Evolutionary conservation across 2,888 invertebrate species (phyloP), one percentile per base, ranked within the genome.

Genomic region (Heliconius charithonia): DNA sequence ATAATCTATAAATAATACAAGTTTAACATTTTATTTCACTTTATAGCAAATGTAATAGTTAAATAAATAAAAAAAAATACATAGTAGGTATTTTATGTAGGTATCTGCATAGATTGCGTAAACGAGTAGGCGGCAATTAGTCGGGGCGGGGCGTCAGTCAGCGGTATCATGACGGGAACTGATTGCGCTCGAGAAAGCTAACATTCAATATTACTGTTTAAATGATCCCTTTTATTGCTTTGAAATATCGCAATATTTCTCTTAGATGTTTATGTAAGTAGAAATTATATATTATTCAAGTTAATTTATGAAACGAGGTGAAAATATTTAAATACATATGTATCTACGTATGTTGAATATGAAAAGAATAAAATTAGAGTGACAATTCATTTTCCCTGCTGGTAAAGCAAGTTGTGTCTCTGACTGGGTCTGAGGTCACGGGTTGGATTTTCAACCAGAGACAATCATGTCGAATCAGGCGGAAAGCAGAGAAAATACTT

Each of bases 51-150:
- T 37, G 37, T 37, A 37, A 10, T 67, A 37, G 22, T 67, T 37
- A 12, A 22, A 67, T n/a, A 51, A 51, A 22, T 22, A 51, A 51
- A 51, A 51, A 22, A 22, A 51, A 51, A 74, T 65, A 63, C 45
- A 80, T 78, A 78, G 84, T n/a, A n/a, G n/a, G n/a, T 84, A 85
- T 86, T 87, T 84, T 69, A 27, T 45, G 25, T 67, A 86, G 87
- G 86, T 84, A 86, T 84, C 86, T 84, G 85, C 83, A 87, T 89
- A 89, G 90, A 89, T 79, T 83, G 81, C 81, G 83, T 86, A 92
- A 93, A 92, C 91, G 90, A 90, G 91, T 89, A 92, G 92, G 90
- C 89, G 89, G 92, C 89, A 90, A 92, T 93, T 91, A 85, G 79
- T 83, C 78, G 84, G 88, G 92, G 92, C 90, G 91, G 88, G 82